Evolutionary conservation across 2,888 invertebrate species (phyloP).

Genomic region (Oscheius myriophilus): DNA sequence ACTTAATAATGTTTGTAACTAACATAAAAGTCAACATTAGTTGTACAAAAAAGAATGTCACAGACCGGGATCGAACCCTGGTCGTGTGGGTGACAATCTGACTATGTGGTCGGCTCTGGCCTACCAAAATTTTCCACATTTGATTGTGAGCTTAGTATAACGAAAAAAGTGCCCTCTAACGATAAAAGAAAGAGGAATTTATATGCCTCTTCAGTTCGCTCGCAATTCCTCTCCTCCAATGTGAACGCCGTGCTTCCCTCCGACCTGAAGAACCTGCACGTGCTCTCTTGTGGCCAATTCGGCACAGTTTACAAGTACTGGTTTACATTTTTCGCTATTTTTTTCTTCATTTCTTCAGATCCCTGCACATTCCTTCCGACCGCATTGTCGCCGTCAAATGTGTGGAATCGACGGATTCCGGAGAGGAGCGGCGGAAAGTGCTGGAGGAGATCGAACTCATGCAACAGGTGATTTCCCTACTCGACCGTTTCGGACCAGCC

Average conservation of each 20-base stretch:
- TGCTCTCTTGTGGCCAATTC: conserved; percentile 25
- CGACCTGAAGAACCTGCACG: conserved; percentile 15
- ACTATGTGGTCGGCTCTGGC: no score
- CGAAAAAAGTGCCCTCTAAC: no score
- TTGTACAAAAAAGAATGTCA: no score
- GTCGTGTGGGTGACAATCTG: no score
- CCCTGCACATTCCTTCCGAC: conserved; percentile 28
- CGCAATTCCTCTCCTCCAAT: neutral
- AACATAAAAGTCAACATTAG: no score
- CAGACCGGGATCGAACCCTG: no score
- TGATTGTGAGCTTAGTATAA: no score
- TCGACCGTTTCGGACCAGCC: no score
- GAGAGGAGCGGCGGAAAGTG: neutral
- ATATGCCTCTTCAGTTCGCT: neutral
- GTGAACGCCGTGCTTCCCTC: conserved; percentile 6
- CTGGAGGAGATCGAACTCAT: conserved; percentile 16
- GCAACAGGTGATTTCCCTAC: conserved; percentile 10
- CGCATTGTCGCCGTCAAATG: conserved; percentile 26
- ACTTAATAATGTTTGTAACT: no score
- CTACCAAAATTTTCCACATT: no score
- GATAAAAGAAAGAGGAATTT: no score
- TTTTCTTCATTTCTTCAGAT: conserved; percentile 3
- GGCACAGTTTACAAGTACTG: conserved; percentile 28
- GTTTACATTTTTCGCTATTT: neutral
- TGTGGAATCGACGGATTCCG: conserved; percentile 11